Evolutionary conservation across 1,140 invertebrate genomes (phyloP).

Genomic region (Copidosoma floridanum): DNA sequence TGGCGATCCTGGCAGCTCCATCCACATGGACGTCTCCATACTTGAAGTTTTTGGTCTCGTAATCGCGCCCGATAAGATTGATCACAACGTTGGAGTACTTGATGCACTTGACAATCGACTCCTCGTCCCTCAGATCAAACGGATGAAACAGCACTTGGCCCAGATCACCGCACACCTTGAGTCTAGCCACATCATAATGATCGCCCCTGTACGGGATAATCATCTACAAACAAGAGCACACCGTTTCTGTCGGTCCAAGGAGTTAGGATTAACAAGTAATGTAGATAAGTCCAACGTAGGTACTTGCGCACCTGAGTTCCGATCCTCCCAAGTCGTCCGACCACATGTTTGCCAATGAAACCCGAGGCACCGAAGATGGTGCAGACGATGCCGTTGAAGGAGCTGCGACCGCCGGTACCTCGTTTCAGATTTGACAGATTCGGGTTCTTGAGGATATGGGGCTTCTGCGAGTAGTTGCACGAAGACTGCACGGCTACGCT

Average conservation of each 20-base stretch:
- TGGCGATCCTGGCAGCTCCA: slow-evolving; percentile 72
- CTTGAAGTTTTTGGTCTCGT: slow-evolving; percentile 87
- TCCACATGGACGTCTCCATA: slow-evolving; percentile 80
- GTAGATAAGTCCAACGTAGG: not conserved
- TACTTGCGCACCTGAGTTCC: slow-evolving; percentile 77
- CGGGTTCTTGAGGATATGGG: slow-evolving; percentile 52
- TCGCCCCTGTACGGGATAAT: slow-evolving; percentile 92
- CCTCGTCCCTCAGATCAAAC: slow-evolving; percentile 83
- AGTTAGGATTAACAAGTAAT: not conserved
- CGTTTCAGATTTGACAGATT: slow-evolving; percentile 70
- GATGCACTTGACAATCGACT: slow-evolving; percentile 81
- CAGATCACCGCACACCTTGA: slow-evolving; percentile 89
- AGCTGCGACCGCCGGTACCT: slow-evolving; percentile 90
- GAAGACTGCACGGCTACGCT: slow-evolving; percentile 34
- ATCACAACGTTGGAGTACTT: slow-evolving; percentile 97
- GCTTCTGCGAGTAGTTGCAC: slow-evolving; percentile 44
- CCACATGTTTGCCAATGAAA: slow-evolving; percentile 81
- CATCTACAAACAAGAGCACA: slow-evolving; percentile 63
- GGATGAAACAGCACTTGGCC: slow-evolving; percentile 93
- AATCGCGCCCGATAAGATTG: slow-evolving; percentile 90
- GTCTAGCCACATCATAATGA: slow-evolving; percentile 69
- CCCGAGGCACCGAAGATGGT: slow-evolving; percentile 95
- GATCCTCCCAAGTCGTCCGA: slow-evolving; percentile 84
- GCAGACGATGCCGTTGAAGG: slow-evolving; percentile 94
- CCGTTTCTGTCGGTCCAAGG: not conserved